These are phyloP conservation scores for Callyntrura sp. DNA, from an alignment of 2,888 invertebrate species.

Conservation along the genomic window DNA sequence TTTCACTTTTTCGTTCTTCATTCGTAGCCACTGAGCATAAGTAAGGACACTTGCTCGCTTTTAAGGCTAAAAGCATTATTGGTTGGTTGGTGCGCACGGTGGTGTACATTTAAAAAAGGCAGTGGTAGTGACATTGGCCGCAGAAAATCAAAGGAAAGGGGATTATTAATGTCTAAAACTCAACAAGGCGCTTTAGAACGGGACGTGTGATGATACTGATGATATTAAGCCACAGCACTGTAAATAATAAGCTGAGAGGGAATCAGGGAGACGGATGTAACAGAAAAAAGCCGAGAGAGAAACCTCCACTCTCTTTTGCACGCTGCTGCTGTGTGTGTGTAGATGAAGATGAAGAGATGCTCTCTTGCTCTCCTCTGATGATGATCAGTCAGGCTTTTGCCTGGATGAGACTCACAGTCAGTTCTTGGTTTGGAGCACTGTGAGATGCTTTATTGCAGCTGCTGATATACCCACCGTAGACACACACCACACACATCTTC, in stretches of 20 bases:
- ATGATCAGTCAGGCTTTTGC: background rate
- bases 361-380: background rate
- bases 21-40: conserved; percentile 46
- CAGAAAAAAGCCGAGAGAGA: conserved; percentile 53
- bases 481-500: background rate
- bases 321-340: background rate
- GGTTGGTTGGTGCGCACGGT: conserved; percentile 14
- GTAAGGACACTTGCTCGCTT: conserved; percentile 66
- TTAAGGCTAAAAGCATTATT: conserved; percentile 20
- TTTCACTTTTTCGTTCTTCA: conserved; percentile 63
- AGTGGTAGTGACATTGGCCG: conserved; percentile 49
- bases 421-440: conserved; percentile 20
- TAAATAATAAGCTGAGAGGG: conserved; percentile 64
- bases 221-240: conserved; percentile 53
- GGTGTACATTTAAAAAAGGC: conserved; percentile 6
- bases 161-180: conserved; percentile 75
- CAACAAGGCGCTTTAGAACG: conserved; percentile 72
- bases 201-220: conserved; percentile 67
- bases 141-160: conserved; percentile 73
- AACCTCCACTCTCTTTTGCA: background rate
- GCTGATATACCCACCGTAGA: conserved; percentile 9
- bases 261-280: conserved; percentile 56
- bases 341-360: conserved; percentile 12
- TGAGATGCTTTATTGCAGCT: conserved; percentile 1
- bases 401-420: conserved; percentile 36